Evolutionary conservation across 2,888 invertebrate species (phyloP).

Genomic region (Celastrina argiolus): DNA sequence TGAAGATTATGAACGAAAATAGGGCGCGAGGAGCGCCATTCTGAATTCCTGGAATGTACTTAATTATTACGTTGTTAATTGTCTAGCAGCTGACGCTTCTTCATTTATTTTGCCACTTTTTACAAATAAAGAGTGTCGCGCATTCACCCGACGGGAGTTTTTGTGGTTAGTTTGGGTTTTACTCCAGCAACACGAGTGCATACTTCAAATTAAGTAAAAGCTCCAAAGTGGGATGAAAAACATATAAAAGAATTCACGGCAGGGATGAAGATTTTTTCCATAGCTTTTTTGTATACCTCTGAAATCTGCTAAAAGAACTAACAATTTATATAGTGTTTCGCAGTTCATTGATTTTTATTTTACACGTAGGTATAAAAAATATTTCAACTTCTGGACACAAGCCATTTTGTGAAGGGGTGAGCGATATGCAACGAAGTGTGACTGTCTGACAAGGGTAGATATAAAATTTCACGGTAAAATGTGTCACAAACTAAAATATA

Average conservation of each 20-base stretch:
- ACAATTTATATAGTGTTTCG: neutral
- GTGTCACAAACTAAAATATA: neutral
- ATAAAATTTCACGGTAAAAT: neutral
- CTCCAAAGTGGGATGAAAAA: neutral
- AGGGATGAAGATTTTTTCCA: neutral
- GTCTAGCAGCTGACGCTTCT: neutral
- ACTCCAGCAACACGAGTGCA: neutral
- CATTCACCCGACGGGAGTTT: neutral
- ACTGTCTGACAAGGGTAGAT: slow-evolving; percentile 8
- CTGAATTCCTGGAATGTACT: neutral
- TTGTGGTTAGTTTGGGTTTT: neutral
- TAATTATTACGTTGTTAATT: neutral
- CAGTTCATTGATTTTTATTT: neutral
- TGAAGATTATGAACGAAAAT: too few species aligned
- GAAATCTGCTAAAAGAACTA: neutral
- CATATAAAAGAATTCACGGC: neutral
- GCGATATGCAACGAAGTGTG: neutral
- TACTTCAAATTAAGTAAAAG: slow-evolving; percentile 4
- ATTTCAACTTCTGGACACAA: slow-evolving; percentile 6
- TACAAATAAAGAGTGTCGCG: neutral
- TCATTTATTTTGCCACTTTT: neutral
- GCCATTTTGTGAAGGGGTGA: slow-evolving; percentile 3
- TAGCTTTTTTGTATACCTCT: neutral
- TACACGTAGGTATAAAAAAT: neutral
- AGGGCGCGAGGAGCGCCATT: neutral